Base-by-base conservation (phyloP, 1,140 invertebrate genomes). In the Lutraria rhynchaena region DNA sequence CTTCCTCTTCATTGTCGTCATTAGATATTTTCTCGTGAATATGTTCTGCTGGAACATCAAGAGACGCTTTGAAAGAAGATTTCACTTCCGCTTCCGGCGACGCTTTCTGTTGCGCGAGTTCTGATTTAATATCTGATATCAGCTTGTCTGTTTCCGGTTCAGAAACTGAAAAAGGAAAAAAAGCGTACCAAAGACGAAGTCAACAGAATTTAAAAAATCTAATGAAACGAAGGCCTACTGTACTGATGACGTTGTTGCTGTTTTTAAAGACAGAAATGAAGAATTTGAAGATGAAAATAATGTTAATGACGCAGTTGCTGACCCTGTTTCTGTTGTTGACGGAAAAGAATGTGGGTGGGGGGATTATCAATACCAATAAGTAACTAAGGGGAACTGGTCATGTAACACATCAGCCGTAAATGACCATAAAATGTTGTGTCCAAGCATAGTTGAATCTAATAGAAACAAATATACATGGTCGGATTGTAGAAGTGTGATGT, bases 11-110 rank as follows among this genome's bases (percentile, higher is more conserved):
- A 2, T 74, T 49, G 31, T 27, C 70, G n/a, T 60, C 44, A 27
- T 74, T 31, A 37, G 70, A 19, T n/a, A 76, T 63, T 24, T 29
- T n/a, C 46, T 63, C 37, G 31, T 76, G 73, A 9, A 76, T 76
- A 19, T 55, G 41, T 27, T 61, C 24, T 9, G 35, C 24, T 27
- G 75, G 75, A 57, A 78, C 44, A 29, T 78, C 75, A 17, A 78
- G 11, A 7, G 75, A 57, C 4, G 75, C 75, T 58, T 69, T 27
- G 22, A 41, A 69, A 19, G 41, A 53, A 2, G 75, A 67, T 13
- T 53, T 13, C 1, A 60, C 49, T 57, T 78, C 65, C 13, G 44
- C 60, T 35, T 69, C 75, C 17, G 60, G 61, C 29, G 58, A 37
- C 11, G 61, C 41, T 55, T 65, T 41, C 19, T 51, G 22, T 22